A percentile compares a stretch with the other conserved stretches of the same genome.
Evolutionary conservation across 2,888 invertebrate genomes (phyloP).

Genomic region (Metopia argyrocephala): DNA sequence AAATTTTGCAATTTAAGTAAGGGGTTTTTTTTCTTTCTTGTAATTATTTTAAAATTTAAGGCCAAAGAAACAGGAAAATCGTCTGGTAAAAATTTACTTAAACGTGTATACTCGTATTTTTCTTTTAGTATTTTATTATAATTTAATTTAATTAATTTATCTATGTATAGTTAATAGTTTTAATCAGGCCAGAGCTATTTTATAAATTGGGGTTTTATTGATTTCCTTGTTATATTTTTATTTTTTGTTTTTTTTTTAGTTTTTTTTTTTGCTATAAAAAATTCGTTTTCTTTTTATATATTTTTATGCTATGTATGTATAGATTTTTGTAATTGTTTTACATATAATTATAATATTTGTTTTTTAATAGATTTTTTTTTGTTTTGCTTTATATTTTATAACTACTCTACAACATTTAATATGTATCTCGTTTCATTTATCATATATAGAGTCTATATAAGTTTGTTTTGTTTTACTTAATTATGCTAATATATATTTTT

Average conservation of each 20-base stretch:
- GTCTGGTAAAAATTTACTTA: neutral
- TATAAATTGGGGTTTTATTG: slow-evolving; percentile 1
- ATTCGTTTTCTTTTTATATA: slow-evolving; percentile 52
- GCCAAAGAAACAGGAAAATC: neutral
- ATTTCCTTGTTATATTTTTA: neutral
- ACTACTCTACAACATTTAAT: slow-evolving; percentile 65
- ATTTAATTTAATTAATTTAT: slow-evolving; percentile 4
- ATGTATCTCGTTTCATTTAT: slow-evolving; percentile 60
- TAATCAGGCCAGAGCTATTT: slow-evolving; percentile 22
- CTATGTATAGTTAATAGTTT: slow-evolving; percentile 49
- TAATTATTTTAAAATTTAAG: neutral
- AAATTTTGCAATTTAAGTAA: too few relatives aligned
- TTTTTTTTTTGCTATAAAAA: slow-evolving; percentile 59
- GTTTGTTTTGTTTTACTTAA: slow-evolving; percentile 32
- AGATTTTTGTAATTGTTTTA: slow-evolving; percentile 27
- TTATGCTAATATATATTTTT: slow-evolving; percentile 31
- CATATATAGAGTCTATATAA: slow-evolving; percentile 60
- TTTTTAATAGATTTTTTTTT: slow-evolving; percentile 59
- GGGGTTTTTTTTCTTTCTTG: neutral
- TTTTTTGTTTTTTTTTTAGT: slow-evolving; percentile 50
- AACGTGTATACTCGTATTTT: neutral
- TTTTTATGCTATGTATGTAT: slow-evolving; percentile 56
- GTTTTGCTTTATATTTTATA: slow-evolving; percentile 34
- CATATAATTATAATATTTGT: slow-evolving; percentile 44
- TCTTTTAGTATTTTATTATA: neutral